Evolutionary conservation across 1,140 invertebrate species (phyloP).

Genomic region (Phocides pigmalion): DNA sequence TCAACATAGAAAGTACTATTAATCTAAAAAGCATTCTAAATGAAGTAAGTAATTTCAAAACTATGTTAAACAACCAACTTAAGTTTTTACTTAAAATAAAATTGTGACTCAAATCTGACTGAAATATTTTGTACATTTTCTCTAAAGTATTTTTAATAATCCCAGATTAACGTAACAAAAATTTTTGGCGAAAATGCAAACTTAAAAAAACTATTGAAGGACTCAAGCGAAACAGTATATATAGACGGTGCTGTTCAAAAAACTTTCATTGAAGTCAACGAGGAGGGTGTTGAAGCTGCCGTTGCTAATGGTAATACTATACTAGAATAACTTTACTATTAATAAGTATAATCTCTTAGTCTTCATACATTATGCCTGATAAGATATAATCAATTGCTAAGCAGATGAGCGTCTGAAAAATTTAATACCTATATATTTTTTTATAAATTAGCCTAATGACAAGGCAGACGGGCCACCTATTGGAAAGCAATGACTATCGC

Average conservation of each 20-base stretch:
- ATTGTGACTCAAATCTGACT: too few relatives aligned
- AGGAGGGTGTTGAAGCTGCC: slow-evolving; percentile 67
- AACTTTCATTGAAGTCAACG: slow-evolving; percentile 71
- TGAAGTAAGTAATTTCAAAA: not conserved
- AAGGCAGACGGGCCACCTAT: too few relatives aligned
- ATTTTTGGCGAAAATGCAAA: slow-evolving; percentile 51
- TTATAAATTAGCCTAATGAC: too few relatives aligned
- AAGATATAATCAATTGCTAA: too few relatives aligned
- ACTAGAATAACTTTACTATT: too few relatives aligned
- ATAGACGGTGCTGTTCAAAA: slow-evolving; percentile 62
- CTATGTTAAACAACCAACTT: not conserved
- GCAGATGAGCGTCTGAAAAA: too few relatives aligned
- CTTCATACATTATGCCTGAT: too few relatives aligned
- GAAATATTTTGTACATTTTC: too few relatives aligned
- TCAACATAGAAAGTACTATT: not conserved
- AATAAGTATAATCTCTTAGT: too few relatives aligned
- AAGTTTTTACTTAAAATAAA: too few relatives aligned
- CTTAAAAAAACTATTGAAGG: slow-evolving; percentile 55
- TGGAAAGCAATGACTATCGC: too few relatives aligned
- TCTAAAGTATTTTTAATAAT: slow-evolving; percentile 14
- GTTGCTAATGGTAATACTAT: slow-evolving; percentile 51
- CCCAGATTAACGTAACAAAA: slow-evolving; percentile 56
- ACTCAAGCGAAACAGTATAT: slow-evolving; percentile 37
- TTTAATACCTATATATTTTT: too few relatives aligned
- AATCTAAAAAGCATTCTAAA: not conserved